These are phyloP conservation scores for Chiroxiphia lanceolata DNA, from an alignment of 2,797 vertebrate genomes.

Conservation along the genomic window DNA sequence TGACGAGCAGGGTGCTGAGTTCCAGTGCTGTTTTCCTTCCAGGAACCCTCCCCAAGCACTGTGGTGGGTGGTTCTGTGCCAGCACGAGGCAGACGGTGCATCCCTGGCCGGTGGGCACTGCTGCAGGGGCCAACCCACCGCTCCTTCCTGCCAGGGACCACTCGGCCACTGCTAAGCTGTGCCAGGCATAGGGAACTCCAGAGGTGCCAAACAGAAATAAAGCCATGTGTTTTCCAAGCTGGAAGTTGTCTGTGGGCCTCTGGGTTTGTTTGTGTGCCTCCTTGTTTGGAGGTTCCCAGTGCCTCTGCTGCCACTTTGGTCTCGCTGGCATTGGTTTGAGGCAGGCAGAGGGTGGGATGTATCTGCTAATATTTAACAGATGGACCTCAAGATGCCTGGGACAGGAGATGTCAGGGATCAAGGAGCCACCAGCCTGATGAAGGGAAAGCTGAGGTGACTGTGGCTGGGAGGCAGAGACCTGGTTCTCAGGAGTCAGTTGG, in stretches of 20 bases:
- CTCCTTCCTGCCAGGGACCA: background rate
- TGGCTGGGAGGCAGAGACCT: background rate
- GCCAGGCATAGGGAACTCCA: background rate
- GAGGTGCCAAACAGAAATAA: background rate
- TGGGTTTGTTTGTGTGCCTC: background rate
- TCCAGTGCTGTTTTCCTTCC: background rate
- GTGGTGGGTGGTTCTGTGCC: background rate
- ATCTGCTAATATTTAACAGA: background rate
- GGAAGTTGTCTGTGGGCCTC: background rate
- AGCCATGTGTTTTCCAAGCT: background rate
- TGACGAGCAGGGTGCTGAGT: background rate
- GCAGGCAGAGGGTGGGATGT: background rate
- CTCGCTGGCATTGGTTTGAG: background rate
- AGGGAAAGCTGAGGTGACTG: background rate
- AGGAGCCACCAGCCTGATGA: background rate
- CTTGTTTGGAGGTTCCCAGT: background rate
- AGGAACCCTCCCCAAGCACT: fast-evolving
- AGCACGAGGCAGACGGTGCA: fast-evolving
- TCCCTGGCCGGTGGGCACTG: background rate
- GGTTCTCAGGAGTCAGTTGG: background rate
- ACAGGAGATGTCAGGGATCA: background rate
- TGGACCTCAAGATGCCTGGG: background rate
- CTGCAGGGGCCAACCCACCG: fast-evolving
- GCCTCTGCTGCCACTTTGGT: background rate
- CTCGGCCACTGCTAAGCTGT: background rate